Evolutionary conservation across 2,113 vertebrate genomes (phyloP).

Genomic region (Brachirus orientalis): DNA sequence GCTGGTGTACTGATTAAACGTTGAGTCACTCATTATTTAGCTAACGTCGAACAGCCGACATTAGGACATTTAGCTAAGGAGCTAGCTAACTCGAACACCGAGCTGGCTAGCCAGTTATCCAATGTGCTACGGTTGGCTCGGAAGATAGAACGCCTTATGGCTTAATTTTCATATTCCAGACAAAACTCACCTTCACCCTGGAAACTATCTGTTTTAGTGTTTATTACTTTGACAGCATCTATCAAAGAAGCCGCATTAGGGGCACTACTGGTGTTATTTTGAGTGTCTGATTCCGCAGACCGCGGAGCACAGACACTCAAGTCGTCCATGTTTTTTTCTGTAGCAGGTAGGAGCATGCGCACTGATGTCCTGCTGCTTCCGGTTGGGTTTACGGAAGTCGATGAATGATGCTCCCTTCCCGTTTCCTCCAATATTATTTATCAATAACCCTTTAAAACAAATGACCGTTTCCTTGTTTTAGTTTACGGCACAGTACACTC

Average conservation of each 20-base stretch:
- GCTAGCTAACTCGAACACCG: too few species aligned
- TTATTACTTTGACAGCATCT: conserved; percentile 83
- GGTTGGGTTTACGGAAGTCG: too few species aligned
- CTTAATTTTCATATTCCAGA: conserved; percentile 55
- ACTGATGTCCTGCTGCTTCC: neutral
- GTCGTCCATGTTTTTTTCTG: conserved; percentile 72
- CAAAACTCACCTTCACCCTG: conserved; percentile 85
- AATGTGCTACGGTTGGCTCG: conserved; percentile 53
- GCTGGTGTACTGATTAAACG: neutral
- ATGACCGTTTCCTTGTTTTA: too few species aligned
- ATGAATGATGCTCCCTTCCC: too few species aligned
- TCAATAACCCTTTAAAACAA: too few species aligned
- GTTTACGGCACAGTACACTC: too few species aligned
- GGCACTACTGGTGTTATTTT: conserved; percentile 55
- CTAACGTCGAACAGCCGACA: conserved; percentile 16
- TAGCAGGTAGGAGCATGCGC: conserved; percentile 29
- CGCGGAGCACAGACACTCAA: conserved; percentile 68
- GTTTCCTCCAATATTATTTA: too few species aligned
- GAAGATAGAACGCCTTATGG: conserved; percentile 25
- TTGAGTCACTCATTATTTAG: neutral
- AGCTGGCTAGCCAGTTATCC: conserved; percentile 62
- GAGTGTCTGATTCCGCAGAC: conserved; percentile 72
- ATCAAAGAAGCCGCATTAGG: conserved; percentile 70
- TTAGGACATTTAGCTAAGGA: conserved; percentile 35
- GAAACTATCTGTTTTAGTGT: conserved; percentile 80